Percentiles rank a stretch among this genome's conserved stretches.
Conservation (phyloP, 2,113 vertebrate species). For the Clarias magur region DNA sequence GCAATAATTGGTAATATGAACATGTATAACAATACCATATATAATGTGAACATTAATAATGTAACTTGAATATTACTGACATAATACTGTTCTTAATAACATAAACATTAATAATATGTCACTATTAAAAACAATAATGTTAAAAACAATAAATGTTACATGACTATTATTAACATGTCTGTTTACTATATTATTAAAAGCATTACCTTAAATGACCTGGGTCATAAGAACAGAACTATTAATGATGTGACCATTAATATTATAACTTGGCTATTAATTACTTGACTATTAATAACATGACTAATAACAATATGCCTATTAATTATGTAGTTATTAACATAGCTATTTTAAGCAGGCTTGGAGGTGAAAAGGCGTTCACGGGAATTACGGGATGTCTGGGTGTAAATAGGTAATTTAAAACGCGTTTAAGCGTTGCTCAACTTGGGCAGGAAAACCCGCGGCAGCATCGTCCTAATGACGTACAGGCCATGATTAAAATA, state of each 20-base stretch:
- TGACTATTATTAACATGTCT: neutral
- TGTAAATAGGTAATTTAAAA: conserved; percentile 24
- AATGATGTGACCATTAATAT: neutral
- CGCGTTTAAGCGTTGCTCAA: conserved; percentile 3
- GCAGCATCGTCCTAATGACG: conserved; percentile 39
- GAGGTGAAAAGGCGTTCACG: neutral
- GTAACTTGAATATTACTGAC: too few relatives aligned
- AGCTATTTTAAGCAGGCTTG: neutral
- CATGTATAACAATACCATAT: neutral
- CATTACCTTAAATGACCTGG: neutral
- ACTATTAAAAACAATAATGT: too few relatives aligned
- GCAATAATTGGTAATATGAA: neutral
- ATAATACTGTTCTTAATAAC: neutral
- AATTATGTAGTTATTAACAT: neutral
- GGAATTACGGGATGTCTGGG: conserved; percentile 32
- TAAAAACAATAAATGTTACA: neutral
- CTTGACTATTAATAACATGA: neutral
- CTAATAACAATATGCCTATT: neutral
- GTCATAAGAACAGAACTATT: neutral
- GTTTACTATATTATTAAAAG: neutral
- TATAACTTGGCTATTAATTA: neutral
- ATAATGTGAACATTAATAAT: too few relatives aligned
- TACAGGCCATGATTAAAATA: conserved; percentile 37
- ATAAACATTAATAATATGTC: neutral
- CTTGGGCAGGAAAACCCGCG: conserved; percentile 10